Base-by-base conservation (phyloP, 2,113 vertebrate species). In the Zootoca vivipara region DNA sequence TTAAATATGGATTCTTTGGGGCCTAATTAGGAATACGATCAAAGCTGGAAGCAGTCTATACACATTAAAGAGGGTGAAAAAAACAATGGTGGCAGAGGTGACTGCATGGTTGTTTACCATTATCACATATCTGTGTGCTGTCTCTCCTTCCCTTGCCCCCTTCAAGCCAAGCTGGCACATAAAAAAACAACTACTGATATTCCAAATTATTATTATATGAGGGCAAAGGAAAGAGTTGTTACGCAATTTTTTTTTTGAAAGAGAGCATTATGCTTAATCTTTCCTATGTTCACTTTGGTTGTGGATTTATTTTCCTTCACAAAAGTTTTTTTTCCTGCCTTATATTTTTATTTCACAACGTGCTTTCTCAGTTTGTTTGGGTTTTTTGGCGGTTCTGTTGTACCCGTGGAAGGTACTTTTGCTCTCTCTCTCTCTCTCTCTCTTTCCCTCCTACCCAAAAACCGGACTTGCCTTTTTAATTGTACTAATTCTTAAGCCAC, bases 1-100 rank as follows among this genome's bases (percentile, higher is more conserved):
- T 96, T 95, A 89, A 94, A 94, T 95, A 92, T 91, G 86, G 88
- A 85, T 92, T 93, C 95, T 94, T 94, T 85, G 70, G 90, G 92
- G 93, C 89, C 91, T 95, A 85, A 75, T 94, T 94, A 77, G 78
- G 87, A 92, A 87, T 91, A 89, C 81, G 95, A 94, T 90, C 85
- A 94, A 96, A 97, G 98, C 98, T 98, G 98, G 98, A 98, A 98
- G 97, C 97, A 97, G 98, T 92, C 92, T 96, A 95, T 95, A 96
- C 72, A 33, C 85, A 83, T 95, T 94, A 93, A 95, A 81, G 52
- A 20, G 18, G 58, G 58, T 18, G 58, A 62, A 81, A 72, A 94
- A 95, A 94, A 97, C 98, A 98, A 98, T 99, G 98, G 98, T 94
- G 97, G 98, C 98, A 99, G 98, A 98, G 96, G 97, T 96, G 97